Evolutionary conservation across 1,140 invertebrate genomes (phyloP).

Genomic region (Archivesica marissinica): DNA sequence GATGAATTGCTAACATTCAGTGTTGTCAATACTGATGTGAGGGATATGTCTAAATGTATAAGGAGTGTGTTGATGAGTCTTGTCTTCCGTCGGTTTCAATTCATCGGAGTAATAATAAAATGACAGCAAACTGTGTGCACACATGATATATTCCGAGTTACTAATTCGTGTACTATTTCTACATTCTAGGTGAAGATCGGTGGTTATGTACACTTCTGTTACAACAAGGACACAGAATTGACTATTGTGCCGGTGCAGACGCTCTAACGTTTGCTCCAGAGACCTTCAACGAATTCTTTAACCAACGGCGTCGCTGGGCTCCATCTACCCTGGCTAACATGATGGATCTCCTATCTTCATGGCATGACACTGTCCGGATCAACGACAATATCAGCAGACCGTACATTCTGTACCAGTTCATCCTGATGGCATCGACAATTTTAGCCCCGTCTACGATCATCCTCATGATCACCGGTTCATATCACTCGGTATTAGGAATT

Average conservation of each 20-base stretch:
- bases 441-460: conserved; percentile 96
- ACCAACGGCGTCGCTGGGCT: conserved; percentile 87
- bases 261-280: conserved; percentile 88
- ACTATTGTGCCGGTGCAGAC: conserved; percentile 88
- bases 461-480: conserved; percentile 98
- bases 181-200: conserved; percentile 86
- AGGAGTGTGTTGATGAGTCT: too few species aligned
- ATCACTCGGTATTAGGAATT: conserved; percentile 94
- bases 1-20: too few species aligned
- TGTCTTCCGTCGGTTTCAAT: neutral
- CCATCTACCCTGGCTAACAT: conserved; percentile 89
- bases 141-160: too few species aligned
- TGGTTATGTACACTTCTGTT: conserved; percentile 88
- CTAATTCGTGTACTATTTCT: neutral
- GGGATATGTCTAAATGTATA: too few species aligned
- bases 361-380: conserved; percentile 85
- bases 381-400: conserved; percentile 88
- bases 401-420: conserved; percentile 85
- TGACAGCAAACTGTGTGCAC: too few species aligned
- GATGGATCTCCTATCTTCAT: conserved; percentile 87
- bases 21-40: too few species aligned
- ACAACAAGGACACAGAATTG: conserved; percentile 88
- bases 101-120: too few species aligned
- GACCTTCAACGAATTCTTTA: conserved; percentile 84
- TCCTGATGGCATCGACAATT: conserved; percentile 95